A percentile compares a stretch with the other conserved stretches of the same genome.
These are phyloP conservation scores for Paragorgia papillata DNA, from an alignment of 92 coral and sea anemone genomes.

Conservation along the genomic window DNA sequence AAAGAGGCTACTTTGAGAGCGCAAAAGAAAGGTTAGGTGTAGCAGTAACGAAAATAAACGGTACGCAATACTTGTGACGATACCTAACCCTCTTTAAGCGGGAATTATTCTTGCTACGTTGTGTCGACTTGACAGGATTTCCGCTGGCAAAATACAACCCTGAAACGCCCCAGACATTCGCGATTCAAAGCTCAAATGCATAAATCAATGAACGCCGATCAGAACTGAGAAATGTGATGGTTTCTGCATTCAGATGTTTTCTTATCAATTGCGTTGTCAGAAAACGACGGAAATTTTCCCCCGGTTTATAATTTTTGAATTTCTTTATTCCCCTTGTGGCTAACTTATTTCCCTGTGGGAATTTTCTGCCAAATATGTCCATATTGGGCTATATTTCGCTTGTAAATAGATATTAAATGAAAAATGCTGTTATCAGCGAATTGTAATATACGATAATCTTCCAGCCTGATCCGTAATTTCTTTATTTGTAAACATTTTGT, in stretches of 20 bases:
- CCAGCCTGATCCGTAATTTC: too few species aligned
- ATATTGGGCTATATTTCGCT: not conserved
- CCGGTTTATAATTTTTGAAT: too few species aligned
- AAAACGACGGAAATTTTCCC: not conserved
- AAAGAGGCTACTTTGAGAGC: not conserved
- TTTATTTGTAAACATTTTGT: constrained; percentile 37
- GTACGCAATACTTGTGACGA: constrained; percentile 7
- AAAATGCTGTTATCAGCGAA: constrained; percentile 46
- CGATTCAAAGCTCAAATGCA: too few species aligned
- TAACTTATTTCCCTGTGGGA: too few species aligned
- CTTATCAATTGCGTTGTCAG: not conserved
- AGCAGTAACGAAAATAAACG: not conserved
- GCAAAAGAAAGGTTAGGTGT: constrained; percentile 4
- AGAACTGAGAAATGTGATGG: not conserved
- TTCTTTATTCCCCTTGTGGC: too few species aligned
- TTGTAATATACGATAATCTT: too few species aligned
- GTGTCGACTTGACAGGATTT: too few species aligned
- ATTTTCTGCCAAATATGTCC: too few species aligned
- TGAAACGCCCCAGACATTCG: too few species aligned
- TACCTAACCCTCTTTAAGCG: constrained; percentile 14
- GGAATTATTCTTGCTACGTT: too few species aligned
- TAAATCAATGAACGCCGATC: too few species aligned
- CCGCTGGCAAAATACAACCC: too few species aligned
- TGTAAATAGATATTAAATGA: constrained; percentile 36
- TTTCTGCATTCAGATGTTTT: not conserved